Evolutionary conservation across 2,888 invertebrate genomes (phyloP).

Genomic region (Scaptomyza caliginosa): DNA sequence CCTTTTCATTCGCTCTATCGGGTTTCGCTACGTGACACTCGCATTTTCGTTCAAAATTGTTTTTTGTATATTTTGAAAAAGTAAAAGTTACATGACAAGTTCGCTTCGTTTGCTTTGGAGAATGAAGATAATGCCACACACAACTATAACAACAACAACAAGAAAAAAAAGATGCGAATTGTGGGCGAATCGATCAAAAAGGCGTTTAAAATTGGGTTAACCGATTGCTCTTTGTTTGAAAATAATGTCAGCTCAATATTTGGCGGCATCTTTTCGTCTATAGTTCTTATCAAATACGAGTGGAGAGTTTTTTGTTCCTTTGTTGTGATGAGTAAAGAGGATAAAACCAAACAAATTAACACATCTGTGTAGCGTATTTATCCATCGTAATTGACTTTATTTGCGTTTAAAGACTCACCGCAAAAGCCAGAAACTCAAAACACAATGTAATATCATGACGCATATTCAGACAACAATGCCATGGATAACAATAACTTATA

Average conservation of each 20-base stretch:
- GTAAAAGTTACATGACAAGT: slow-evolving; percentile 75
- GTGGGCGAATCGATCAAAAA: slow-evolving; percentile 29
- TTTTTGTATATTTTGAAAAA: slow-evolving; percentile 50
- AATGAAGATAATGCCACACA: neutral
- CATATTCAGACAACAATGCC: slow-evolving; percentile 49
- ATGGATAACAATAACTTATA: slow-evolving; percentile 19
- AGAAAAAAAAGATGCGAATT: slow-evolving; percentile 3
- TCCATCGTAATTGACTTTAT: slow-evolving; percentile 12
- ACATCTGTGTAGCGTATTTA: slow-evolving; percentile 20
- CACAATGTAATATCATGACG: slow-evolving; percentile 37
- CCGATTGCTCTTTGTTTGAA: neutral
- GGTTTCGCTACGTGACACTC: slow-evolving; percentile 60
- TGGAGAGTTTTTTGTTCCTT: slow-evolving; percentile 29
- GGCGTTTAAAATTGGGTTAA: slow-evolving; percentile 34
- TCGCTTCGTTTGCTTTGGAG: slow-evolving; percentile 22
- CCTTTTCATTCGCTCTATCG: slow-evolving; percentile 13
- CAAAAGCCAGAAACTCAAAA: slow-evolving; percentile 9
- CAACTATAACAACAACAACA: too few species aligned
- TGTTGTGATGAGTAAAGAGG: too few species aligned
- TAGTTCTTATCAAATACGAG: slow-evolving; percentile 35
- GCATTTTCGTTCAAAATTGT: slow-evolving; percentile 33
- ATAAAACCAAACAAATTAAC: neutral
- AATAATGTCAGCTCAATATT: neutral
- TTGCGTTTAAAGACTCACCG: neutral
- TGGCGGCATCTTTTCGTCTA: neutral